Base-by-base conservation (phyloP, 2,113 vertebrate genomes). In the Corythoichthys intestinalis region DNA sequence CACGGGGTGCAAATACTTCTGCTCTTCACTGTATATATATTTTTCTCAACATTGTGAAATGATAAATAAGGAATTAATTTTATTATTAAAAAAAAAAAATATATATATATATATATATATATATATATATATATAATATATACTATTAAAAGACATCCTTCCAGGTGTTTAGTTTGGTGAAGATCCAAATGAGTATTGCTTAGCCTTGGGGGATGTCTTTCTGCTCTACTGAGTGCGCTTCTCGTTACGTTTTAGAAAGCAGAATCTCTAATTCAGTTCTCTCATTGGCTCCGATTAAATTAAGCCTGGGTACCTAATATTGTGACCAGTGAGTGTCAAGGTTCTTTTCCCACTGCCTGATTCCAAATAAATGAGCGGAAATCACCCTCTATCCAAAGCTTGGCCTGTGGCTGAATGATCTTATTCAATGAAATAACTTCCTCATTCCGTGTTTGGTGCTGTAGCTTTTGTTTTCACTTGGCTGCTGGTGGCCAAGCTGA, bases 381-480 rank as follows among this genome's bases (percentile, higher is more conserved):
- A 84, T 83, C 77, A 69, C 66, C 53, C 61, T 34, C 81, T 60
- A 52, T 72, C 53, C 57, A 56, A 52, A 59, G 62, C 57, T 61
- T 66, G 70, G 72, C 68, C 71, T 66, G 66, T 69, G 85, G 81
- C 86, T 70, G 67, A 81, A 67, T 78, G 77, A 74, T 82, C 74
- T 85, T 77, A 75, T 78, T 80, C 64, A 57, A 47, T 28, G 52
- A 73, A 78, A 66, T 66, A 71, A 78, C 80, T 87, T 79, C 69
- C 65, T 53, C 61, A 77, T 67, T 85, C 78, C 78, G 68, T 86
- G 76, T 83, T 81, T 81, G 76, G 82, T 75, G 67, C 67, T 73
- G 66, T 73, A 65, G 74, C 67, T 83, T 79, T 84, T 87, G 83
- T 81, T 85, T 83, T 87, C 84, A 82, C 74, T 72, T 12, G 58